A percentile compares a stretch with the other conserved stretches of the same genome.
Evolutionary conservation across 2,797 vertebrate genomes (phyloP).

Genomic region (Helicolenus hilgendorfi): DNA sequence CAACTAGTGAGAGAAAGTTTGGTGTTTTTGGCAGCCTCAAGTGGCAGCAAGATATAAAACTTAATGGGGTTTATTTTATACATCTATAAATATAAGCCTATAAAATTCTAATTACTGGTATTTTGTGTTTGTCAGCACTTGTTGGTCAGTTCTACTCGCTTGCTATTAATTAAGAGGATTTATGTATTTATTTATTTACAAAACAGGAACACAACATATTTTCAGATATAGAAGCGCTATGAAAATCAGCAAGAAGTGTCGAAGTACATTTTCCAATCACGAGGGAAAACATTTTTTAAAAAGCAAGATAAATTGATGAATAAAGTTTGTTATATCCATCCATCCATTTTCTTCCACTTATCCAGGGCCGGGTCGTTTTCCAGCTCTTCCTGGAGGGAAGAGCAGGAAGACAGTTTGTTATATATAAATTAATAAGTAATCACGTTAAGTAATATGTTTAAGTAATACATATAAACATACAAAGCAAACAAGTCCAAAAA

Average conservation of each 20-base stretch:
- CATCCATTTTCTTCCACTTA: no score
- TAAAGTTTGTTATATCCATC: no score
- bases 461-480: accelerated
- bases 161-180: background rate
- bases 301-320: background rate
- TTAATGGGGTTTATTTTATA: background rate
- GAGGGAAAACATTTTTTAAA: background rate
- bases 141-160: background rate
- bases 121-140: background rate
- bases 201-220: background rate
- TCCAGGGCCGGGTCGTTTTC: no score
- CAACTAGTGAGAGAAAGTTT: background rate
- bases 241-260: background rate
- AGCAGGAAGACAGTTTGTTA: no score
- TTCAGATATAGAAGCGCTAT: background rate
- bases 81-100: background rate
- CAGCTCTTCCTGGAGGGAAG: no score
- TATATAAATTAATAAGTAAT: no score
- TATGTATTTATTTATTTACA: background rate
- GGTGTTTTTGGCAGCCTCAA: background rate
- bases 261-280: background rate
- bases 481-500: no score
- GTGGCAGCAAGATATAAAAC: background rate
- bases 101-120: background rate
- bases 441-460: accelerated